Base-by-base conservation (phyloP, 2,797 vertebrate species). In the Hemitrygon akajei region DNA sequence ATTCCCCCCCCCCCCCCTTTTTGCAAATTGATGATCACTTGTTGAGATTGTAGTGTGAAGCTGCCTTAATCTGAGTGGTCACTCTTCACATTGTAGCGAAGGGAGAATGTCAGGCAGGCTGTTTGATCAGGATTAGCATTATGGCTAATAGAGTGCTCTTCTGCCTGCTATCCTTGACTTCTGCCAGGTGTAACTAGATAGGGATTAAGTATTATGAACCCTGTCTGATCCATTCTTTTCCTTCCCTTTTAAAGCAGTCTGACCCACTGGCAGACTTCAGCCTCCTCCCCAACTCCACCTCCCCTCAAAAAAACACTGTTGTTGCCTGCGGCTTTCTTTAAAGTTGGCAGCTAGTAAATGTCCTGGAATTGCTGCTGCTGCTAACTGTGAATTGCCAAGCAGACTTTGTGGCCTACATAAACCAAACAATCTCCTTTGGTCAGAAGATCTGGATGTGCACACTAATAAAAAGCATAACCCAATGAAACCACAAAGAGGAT, bases 401-500 rank as follows among this genome's bases (percentile, higher is more conserved):
- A 66, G 86, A 34, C 60, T 89, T 37, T 87, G 84, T 87, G 56
- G 86, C 86, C 37, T 89, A 20, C 22, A 63, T 66, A 37, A 89
- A 69, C 86, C 86, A 89, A 69, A 89, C 86, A 63, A 87, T 63
- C 60, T 69, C 34, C 86, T 69, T 34, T 20, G 86, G 63, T n/a
- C 86, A 89, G n/a, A 66, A 34, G 60, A 89, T 66, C 86, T 89
- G 86, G n/a, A 66, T 66, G 86, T 69, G 18, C n/a, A 89, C 18
- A 22, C 86, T 37, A 37, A 89, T 69, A 69, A 89, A 69, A 89
- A 89, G 63, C 86, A 89, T 89, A 66, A 89, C 86, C 81, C 47
- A 89, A 63, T 18, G 30, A 89, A 89, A 89, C 86, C 86, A 2
- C 86, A 89, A 37, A 89, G 86, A 89, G 86, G 60, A 66, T 66